A percentile compares a stretch with the other conserved stretches of the same genome.
phyloP scores from a whole-genome alignment of 2,113 vertebrate genomes.

The Labeo catla region DNA sequence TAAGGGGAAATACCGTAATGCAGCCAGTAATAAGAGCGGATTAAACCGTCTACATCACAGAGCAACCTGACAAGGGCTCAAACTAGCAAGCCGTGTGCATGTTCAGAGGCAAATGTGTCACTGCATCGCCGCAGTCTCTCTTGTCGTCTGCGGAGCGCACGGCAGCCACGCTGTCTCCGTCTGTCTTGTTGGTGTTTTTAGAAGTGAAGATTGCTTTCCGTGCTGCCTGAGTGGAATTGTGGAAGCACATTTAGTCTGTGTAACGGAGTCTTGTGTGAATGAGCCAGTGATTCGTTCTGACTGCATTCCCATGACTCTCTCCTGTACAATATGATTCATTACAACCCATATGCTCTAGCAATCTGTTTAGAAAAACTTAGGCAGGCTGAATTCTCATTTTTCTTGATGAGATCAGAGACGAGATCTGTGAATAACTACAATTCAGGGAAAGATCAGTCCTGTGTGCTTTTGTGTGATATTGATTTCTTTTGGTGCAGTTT shows the following conservation, averaged over 20 bases:
- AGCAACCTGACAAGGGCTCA: conserved; percentile 59
- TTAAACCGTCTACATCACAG: conserved; percentile 62
- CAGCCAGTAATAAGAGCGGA: conserved; percentile 67
- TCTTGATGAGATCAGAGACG: conserved; percentile 6
- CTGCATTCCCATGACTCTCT: conserved; percentile 20
- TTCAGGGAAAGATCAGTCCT: not conserved
- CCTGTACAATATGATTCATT: conserved; percentile 31
- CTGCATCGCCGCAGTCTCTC: not conserved
- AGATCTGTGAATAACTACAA: conserved; percentile 10
- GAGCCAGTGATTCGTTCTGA: conserved; percentile 31
- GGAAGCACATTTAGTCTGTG: conserved; percentile 6
- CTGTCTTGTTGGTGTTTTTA: conserved; percentile 20
- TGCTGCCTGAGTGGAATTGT: not conserved
- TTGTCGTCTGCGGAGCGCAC: not conserved
- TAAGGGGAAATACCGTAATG: conserved; percentile 63
- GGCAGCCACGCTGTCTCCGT: not conserved
- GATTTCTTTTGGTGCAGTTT: conserved; percentile 35
- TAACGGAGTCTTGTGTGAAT: conserved; percentile 15
- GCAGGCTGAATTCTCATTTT: conserved; percentile 40
- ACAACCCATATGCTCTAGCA: conserved; percentile 42
- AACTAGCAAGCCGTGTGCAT: conserved; percentile 32
- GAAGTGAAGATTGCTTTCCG: not conserved
- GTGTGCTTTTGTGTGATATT: conserved; percentile 6
- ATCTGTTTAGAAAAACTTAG: conserved; percentile 39
- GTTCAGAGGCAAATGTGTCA: conserved; percentile 9